Conservation (phyloP, 1,140 invertebrate species). For the Harlomillsia oculata region DNA sequence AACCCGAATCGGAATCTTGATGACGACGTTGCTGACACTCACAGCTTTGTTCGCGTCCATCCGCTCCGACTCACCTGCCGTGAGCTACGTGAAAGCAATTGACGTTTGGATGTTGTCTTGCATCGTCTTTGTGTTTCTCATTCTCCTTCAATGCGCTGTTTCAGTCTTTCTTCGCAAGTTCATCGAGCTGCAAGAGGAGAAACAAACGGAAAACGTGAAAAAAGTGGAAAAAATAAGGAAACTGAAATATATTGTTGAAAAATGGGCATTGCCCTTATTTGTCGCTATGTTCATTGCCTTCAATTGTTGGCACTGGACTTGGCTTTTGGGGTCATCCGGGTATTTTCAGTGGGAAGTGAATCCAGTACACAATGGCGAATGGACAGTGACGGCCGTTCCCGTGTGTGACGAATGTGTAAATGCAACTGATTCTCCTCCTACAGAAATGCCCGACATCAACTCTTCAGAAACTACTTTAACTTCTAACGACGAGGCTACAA, state of each 20-base stretch:
- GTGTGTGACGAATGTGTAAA: too few species aligned
- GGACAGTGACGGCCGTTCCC: too few species aligned
- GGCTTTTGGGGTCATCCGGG: conserved; percentile 2
- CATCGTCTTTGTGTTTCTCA: conserved; percentile 60
- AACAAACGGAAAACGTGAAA: too few species aligned
- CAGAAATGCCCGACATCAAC: not conserved
- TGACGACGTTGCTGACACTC: conserved; percentile 20
- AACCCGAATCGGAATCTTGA: conserved; percentile 4
- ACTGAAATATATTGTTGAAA: conserved; percentile 15
- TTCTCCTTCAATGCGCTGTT: conserved; percentile 56
- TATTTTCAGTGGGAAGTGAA: not conserved
- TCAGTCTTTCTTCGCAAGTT: too few species aligned
- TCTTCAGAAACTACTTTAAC: too few species aligned
- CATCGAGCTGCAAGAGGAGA: too few species aligned
- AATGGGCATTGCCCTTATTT: conserved; percentile 14
- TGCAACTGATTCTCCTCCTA: too few species aligned
- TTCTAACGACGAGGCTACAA: too few species aligned
- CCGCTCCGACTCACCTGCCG: conserved; percentile 23
- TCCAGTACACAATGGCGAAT: not conserved
- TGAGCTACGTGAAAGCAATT: conserved; percentile 24
- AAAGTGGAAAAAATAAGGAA: not conserved
- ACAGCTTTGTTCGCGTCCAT: conserved; percentile 19
- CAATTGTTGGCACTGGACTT: conserved; percentile 20
- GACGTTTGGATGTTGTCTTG: conserved; percentile 50
- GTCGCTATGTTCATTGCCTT: conserved; percentile 20